Conservation (phyloP, 2,797 vertebrate genomes). For the Otolemur crassicaudatus region DNA sequence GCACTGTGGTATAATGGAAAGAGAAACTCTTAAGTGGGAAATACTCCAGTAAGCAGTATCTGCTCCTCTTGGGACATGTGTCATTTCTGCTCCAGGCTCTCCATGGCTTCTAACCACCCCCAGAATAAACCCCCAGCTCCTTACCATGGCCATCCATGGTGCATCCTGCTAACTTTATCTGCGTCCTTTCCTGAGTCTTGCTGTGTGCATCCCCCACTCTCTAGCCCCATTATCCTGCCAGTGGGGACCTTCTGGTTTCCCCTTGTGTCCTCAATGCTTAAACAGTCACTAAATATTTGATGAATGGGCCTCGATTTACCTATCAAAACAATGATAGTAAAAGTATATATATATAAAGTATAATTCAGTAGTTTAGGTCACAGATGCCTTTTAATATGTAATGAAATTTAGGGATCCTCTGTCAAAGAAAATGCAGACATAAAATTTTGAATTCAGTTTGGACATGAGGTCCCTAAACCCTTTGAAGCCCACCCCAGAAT, state of each 20-base stretch:
- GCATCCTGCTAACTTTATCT: not conserved
- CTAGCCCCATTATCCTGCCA: no score
- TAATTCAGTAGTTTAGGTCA: not conserved
- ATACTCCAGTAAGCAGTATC: not conserved
- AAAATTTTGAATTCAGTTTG: not conserved
- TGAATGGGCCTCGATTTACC: not conserved
- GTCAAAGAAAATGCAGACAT: not conserved
- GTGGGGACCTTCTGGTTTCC: not conserved
- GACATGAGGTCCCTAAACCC: not conserved
- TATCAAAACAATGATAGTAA: not conserved
- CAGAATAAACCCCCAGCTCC: not conserved
- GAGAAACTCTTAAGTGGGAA: not conserved
- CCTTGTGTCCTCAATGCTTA: not conserved
- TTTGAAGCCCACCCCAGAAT: not conserved
- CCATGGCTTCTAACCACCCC: not conserved
- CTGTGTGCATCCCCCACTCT: not conserved
- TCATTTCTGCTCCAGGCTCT: not conserved
- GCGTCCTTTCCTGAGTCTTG: not conserved
- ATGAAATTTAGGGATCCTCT: not conserved
- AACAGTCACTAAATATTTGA: not conserved
- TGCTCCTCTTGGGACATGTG: not conserved
- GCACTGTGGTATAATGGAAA: accelerated
- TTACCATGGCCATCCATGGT: not conserved
- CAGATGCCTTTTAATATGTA: not conserved
- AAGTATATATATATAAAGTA: no score